Base-by-base conservation (phyloP, 2,113 vertebrate genomes). In the Channa argus region DNA sequence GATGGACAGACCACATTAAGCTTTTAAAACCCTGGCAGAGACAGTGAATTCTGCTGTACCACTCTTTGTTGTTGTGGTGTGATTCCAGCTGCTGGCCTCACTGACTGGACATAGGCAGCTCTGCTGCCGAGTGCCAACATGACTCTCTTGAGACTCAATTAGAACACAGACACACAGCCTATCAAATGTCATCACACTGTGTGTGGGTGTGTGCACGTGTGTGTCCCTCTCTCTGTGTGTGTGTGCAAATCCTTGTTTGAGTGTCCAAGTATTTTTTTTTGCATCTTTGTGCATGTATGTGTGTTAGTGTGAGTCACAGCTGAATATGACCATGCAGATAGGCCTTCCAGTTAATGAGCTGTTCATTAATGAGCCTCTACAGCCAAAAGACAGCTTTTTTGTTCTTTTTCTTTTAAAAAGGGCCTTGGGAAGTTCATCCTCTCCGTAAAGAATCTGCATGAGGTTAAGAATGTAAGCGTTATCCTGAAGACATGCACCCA, bases 101-200 rank as follows among this genome's bases (percentile, higher is more conserved):
- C 71, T 39, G 63, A 46, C 74, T 69, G 71, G 80, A 82, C 67
- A 8, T 1, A 71, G 45, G 3, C 47, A 53, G 24, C 51, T 38
- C 14, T 51, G 52, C 52, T 70, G 65, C 80, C 72, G 46, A 61
- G 55, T 80, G 65, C 72, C 82, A 62, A 7, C 54, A 41, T 5
- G 50, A 66, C 47, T 74, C 89, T 88, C 87, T 38, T 39, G 84
- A 87, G 82, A 79, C 78, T 84, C 86, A 91, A 91, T 91, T 91
- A 91, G 69, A 60, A 69, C 68, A 69, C 60, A 47, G 65, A 87
- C 45, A 73, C 74, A 76, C 61, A 67, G 10, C 51, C 50, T 64
- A 84, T 88, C 67, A 88, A 89, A 91, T 91, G 79, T 87, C 88
- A 76, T 68, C 70, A 56, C 59, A 59, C 56, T 8, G 8, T 70